These are phyloP conservation scores for Megatriorchis doriae DNA, from an alignment of 2,113 vertebrate genomes.

Conservation along the genomic window DNA sequence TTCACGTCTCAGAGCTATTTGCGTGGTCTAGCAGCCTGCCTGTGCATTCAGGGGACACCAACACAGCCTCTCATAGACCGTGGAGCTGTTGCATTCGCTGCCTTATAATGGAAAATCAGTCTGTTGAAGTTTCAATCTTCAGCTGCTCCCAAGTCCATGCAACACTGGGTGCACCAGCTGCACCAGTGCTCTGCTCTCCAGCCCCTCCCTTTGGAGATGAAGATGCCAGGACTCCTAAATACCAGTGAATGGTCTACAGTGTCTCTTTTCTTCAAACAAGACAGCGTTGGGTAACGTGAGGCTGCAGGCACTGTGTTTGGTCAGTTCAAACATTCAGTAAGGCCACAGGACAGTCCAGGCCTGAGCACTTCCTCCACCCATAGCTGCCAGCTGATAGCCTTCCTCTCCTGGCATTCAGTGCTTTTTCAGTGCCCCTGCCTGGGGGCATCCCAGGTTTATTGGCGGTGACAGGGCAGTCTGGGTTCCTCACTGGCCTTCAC, in stretches of 20 bases:
- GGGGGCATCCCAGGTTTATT: background rate
- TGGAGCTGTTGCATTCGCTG: background rate
- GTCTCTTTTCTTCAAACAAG: background rate
- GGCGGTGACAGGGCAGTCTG: background rate
- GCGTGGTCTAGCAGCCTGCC: background rate
- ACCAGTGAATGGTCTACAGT: background rate
- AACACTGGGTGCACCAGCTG: background rate
- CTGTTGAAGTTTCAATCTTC: background rate
- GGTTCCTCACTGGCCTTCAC: background rate
- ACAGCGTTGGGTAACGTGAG: accelerated
- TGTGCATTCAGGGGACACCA: background rate
- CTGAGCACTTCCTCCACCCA: background rate
- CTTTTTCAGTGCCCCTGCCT: background rate
- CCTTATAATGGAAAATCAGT: background rate
- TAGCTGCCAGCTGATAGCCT: background rate
- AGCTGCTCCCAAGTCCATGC: background rate
- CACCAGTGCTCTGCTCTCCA: background rate
- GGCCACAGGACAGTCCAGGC: no score
- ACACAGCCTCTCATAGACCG: background rate
- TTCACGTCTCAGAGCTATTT: background rate
- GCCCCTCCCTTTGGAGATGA: background rate
- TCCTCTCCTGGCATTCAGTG: background rate
- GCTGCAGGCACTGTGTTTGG: background rate
- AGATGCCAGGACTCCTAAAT: background rate
- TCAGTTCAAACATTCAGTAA: background rate